phyloP scores from a whole-genome alignment of 1,140 invertebrate species.

The Dolichoris vasculosae region DNA sequence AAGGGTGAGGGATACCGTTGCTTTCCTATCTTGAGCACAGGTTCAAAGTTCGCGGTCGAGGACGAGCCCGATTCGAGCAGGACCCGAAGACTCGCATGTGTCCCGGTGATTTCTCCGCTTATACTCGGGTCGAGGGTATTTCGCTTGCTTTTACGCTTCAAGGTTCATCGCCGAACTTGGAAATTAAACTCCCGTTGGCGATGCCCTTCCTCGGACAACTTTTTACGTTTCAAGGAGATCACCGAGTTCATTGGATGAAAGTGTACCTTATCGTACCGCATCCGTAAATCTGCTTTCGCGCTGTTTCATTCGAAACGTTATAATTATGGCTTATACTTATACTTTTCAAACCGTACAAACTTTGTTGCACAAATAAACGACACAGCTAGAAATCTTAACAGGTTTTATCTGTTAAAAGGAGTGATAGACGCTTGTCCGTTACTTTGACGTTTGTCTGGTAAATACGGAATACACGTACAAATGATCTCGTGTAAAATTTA shows the following conservation, averaged over 20 bases:
- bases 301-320: neutral
- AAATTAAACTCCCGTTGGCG: no score
- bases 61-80: neutral
- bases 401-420: neutral
- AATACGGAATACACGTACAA: neutral
- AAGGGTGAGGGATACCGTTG: constrained; percentile 30
- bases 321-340: neutral
- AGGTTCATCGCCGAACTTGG: no score
- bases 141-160: no score
- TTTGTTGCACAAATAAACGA: neutral
- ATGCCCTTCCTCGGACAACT: neutral
- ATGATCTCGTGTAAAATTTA: neutral
- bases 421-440: neutral
- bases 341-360: neutral
- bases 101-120: neutral
- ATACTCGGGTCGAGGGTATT: no score
- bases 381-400: neutral
- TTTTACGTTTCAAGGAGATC: neutral
- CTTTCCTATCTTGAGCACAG: constrained; percentile 3
- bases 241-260: neutral
- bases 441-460: neutral
- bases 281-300: neutral
- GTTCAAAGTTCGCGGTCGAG: constrained; percentile 49
- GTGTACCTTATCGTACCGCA: neutral
- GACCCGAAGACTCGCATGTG: neutral